Evolutionary conservation across 2,113 vertebrate species (phyloP).

Genomic region (Tupaia chinensis): DNA sequence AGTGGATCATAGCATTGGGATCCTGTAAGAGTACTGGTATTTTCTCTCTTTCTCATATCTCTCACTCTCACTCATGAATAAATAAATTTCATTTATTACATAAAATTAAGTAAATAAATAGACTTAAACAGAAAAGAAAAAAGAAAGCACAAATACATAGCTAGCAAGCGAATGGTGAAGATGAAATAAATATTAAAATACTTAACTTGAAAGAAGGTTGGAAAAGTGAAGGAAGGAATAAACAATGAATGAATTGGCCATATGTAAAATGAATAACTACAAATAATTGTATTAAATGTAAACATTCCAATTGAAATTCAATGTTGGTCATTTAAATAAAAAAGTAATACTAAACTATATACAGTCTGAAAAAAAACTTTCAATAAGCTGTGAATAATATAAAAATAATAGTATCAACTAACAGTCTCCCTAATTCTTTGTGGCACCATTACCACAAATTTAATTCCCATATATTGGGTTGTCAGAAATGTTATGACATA

Average conservation of each 20-base stretch:
- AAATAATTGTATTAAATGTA: not conserved
- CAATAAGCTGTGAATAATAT: not conserved
- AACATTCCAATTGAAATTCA: not conserved
- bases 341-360: not conserved
- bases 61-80: too few species aligned
- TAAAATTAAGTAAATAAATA: not conserved
- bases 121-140: not conserved
- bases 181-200: not conserved
- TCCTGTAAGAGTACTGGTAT: too few species aligned
- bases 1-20: too few species aligned
- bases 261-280: not conserved
- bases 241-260: not conserved
- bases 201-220: not conserved
- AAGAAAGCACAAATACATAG: not conserved
- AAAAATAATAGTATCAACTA: not conserved
- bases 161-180: not conserved
- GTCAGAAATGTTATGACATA: too few species aligned
- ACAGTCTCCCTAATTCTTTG: not conserved
- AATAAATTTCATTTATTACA: too few species aligned
- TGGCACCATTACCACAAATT: not conserved
- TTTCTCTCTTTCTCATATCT: too few species aligned
- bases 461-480: not conserved
- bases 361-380: not conserved
- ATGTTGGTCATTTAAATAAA: not conserved
- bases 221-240: not conserved